A percentile compares a stretch with the other conserved stretches of the same genome.
Evolutionary conservation across 2,113 vertebrate species (phyloP).

Genomic region (Hipposideros armiger): DNA sequence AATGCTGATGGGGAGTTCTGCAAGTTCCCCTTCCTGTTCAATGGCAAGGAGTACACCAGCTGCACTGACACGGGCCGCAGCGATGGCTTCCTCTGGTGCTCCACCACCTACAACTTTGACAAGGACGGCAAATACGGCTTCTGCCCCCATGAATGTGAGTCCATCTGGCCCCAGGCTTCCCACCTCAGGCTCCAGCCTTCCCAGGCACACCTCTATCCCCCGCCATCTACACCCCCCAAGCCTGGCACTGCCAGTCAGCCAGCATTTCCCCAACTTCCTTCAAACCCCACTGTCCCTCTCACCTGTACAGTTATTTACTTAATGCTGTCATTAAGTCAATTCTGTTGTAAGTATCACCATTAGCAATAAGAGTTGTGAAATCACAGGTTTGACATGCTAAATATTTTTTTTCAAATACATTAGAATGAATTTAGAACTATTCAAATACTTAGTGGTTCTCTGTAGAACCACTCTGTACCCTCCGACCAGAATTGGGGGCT

Average conservation of each 20-base stretch:
- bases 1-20: constrained; percentile 98
- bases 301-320: not conserved
- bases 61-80: constrained; percentile 94
- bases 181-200: not conserved
- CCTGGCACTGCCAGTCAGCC: not conserved
- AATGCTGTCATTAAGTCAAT: not conserved
- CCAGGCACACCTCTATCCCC: rapidly evolving
- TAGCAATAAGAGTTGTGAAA: not conserved
- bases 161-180: not conserved
- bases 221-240: not conserved
- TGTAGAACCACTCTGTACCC: not conserved
- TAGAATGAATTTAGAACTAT: not conserved
- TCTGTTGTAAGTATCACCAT: not conserved
- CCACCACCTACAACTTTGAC: constrained; percentile 97
- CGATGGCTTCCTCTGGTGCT: constrained; percentile 98
- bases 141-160: constrained; percentile 98
- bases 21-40: constrained; percentile 97
- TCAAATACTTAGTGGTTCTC: not conserved
- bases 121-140: constrained; percentile 97
- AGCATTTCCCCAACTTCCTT: rapidly evolving
- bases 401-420: not conserved
- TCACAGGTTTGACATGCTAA: not conserved
- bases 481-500: not conserved
- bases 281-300: not conserved
- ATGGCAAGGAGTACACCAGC: constrained; percentile 95